Percentiles rank a stretch among this genome's conserved stretches.
Evolutionary conservation across 2,797 vertebrate species (phyloP).

Genomic region (Pantherophis vulpinus): DNA sequence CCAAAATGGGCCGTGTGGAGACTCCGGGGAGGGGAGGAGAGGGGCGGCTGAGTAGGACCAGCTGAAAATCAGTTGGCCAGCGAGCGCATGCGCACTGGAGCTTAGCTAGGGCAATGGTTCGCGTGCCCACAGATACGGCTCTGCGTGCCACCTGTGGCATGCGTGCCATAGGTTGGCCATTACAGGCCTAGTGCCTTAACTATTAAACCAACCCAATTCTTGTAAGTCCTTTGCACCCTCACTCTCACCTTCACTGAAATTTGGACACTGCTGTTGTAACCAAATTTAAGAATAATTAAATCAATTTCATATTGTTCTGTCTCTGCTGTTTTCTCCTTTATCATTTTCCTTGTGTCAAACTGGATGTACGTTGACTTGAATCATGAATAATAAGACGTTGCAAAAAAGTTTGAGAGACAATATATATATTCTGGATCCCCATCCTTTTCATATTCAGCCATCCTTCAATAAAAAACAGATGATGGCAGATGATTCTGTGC

Average conservation of each 20-base stretch:
- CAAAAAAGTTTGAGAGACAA: background rate
- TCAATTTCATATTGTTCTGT: background rate
- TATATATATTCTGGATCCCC: background rate
- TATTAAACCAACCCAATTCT: background rate
- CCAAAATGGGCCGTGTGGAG: too few relatives aligned
- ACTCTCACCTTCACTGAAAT: background rate
- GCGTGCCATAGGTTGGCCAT: too few relatives aligned
- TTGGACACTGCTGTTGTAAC: background rate
- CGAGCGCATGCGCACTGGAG: too few relatives aligned
- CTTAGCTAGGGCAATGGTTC: too few relatives aligned
- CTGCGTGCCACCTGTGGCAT: too few relatives aligned
- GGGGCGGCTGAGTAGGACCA: too few relatives aligned
- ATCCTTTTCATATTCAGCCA: constrained; percentile 1
- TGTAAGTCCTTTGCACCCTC: background rate
- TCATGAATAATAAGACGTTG: background rate
- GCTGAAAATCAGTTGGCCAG: too few relatives aligned
- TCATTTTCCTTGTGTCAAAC: background rate
- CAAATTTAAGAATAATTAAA: background rate
- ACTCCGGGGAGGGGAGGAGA: too few relatives aligned
- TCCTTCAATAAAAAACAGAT: background rate
- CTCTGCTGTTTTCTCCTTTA: background rate
- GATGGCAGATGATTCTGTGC: background rate
- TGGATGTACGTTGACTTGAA: background rate
- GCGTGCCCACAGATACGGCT: too few relatives aligned
- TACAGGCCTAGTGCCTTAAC: background rate